Evolutionary conservation across 2,797 vertebrate genomes (phyloP).

Genomic region (Gymnoscopelus braueri): DNA sequence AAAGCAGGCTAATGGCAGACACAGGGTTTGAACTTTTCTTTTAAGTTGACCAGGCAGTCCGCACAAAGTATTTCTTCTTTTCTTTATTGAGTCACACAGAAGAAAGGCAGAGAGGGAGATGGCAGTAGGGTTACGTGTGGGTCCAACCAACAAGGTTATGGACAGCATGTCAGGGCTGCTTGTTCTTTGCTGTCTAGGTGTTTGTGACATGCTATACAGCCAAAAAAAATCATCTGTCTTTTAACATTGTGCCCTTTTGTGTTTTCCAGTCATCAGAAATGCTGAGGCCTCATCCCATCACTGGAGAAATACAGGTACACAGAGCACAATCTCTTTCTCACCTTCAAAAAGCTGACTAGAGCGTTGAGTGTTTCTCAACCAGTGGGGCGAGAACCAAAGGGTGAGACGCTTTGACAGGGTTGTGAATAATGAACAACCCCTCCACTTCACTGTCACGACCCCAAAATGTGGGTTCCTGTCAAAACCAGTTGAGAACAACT

Average conservation of each 20-base stretch:
- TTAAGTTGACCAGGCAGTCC: neutral
- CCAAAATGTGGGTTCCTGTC: too few relatives aligned
- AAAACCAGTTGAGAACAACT: too few relatives aligned
- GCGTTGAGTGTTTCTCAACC: neutral
- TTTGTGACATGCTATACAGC: neutral
- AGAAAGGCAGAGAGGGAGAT: too few relatives aligned
- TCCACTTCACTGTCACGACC: too few relatives aligned
- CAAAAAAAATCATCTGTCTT: neutral
- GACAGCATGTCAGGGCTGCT: neutral
- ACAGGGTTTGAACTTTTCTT: conserved; percentile 11
- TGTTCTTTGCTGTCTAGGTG: neutral
- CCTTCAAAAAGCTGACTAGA: neutral
- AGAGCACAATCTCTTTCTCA: neutral
- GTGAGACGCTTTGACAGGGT: too few relatives aligned
- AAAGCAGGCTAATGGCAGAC: conserved; percentile 1
- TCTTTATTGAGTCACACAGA: too few relatives aligned
- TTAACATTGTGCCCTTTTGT: conserved; percentile 28
- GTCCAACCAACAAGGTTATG: neutral
- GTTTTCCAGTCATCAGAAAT: conserved; percentile 84
- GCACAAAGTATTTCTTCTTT: too few relatives aligned
- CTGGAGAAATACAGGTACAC: conserved; percentile 96
- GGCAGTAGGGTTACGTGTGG: too few relatives aligned
- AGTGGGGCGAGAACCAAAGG: too few relatives aligned
- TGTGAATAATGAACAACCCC: too few relatives aligned
- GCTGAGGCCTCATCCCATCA: conserved; percentile 89